phyloP scores from a whole-genome alignment of 2,797 vertebrate species.

The Rhodeus uyekii region DNA sequence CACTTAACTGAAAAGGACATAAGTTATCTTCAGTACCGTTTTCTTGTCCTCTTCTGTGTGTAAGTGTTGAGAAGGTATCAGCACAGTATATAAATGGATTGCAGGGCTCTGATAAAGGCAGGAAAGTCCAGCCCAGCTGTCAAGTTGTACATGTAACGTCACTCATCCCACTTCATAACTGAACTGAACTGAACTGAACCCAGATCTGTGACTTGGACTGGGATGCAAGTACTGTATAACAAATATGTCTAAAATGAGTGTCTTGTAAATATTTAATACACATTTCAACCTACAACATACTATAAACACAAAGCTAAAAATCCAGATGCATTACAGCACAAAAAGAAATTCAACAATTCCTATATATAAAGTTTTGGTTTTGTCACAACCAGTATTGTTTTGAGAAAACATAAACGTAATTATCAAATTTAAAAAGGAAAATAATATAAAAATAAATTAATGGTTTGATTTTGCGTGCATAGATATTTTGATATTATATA shows the following conservation, averaged over 20 bases:
- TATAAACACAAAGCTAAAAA: background rate
- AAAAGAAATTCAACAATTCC: background rate
- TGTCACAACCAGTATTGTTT: background rate
- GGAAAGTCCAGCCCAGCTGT: conserved; percentile 63
- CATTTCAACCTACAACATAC: background rate
- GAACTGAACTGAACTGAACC: conserved; percentile 14
- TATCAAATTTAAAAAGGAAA: background rate
- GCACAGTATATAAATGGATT: conserved; percentile 61
- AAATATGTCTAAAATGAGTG: background rate
- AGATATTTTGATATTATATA: no score
- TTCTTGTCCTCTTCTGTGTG: conserved; percentile 42
- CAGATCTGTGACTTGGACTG: conserved; percentile 7
- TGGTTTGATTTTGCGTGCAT: background rate
- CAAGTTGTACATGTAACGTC: conserved; percentile 28
- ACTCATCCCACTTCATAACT: conserved; percentile 46
- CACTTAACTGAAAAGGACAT: background rate
- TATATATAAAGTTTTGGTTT: background rate
- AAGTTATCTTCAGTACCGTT: conserved; percentile 49
- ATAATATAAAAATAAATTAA: no score
- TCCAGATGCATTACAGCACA: background rate
- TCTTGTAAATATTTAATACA: background rate
- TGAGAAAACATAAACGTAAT: background rate
- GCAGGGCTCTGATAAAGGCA: conserved; percentile 32
- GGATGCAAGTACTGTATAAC: background rate
- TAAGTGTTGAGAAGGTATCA: conserved; percentile 9